These are phyloP conservation scores for Chromis chromis DNA, from an alignment of 2,797 vertebrate species.

Conservation along the genomic window DNA sequence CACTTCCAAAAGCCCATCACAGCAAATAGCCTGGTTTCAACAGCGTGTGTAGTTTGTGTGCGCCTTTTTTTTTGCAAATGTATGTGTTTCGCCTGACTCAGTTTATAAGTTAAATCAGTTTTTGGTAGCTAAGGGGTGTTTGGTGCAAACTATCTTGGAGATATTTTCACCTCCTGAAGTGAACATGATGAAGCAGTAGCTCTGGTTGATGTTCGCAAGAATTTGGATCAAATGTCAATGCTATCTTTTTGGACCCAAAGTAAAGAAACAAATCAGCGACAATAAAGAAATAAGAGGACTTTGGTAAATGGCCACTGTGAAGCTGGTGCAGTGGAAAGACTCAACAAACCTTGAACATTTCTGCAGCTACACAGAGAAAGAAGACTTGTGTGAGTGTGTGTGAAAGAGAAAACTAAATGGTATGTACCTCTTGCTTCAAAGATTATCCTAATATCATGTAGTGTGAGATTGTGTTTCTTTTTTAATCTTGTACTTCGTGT, in stretches of 20 bases:
- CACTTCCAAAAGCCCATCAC: slow-evolving; percentile 72
- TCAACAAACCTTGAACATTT: background rate
- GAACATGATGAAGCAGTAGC: background rate
- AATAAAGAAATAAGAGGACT: background rate
- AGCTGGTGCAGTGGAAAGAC: background rate
- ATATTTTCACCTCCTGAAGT: background rate
- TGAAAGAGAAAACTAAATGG: background rate
- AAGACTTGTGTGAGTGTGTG: background rate
- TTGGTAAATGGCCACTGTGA: background rate
- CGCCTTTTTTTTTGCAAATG: slow-evolving; percentile 26
- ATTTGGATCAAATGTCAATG: background rate
- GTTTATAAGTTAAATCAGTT: slow-evolving; percentile 16
- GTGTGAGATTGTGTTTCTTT: slow-evolving; percentile 3
- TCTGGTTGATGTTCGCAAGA: background rate
- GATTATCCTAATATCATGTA: background rate
- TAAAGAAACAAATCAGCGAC: background rate
- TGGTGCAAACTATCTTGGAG: background rate
- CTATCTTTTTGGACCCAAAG: background rate
- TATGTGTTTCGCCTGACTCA: background rate
- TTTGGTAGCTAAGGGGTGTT: background rate
- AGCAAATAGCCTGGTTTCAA: slow-evolving; percentile 59
- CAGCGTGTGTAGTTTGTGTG: slow-evolving; percentile 48
- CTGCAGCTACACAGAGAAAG: background rate
- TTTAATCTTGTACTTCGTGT: slow-evolving; percentile 6
- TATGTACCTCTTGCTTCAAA: background rate